phyloP scores from a whole-genome alignment of 2,797 vertebrate species.

The Darevskia nairensis region DNA sequence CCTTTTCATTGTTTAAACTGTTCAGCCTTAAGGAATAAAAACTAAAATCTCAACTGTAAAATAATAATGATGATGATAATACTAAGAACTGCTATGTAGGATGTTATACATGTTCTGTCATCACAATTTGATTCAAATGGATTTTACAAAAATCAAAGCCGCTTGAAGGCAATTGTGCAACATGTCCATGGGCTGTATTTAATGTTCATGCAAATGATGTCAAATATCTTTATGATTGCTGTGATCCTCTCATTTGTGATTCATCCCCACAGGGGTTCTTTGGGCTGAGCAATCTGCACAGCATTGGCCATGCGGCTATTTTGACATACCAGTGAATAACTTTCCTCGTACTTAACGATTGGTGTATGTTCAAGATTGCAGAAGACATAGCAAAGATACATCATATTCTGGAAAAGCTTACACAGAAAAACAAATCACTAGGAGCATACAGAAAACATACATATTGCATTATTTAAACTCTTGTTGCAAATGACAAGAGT shows the following conservation, averaged over 20 bases:
- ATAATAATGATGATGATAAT: neutral
- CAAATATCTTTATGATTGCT: neutral
- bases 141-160: neutral
- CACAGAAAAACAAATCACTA: neutral
- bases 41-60: neutral
- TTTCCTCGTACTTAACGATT: constrained; percentile 24
- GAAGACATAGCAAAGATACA: constrained; percentile 20
- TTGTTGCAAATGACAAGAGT: neutral
- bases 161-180: neutral
- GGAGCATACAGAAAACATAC: neutral
- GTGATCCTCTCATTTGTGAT: neutral
- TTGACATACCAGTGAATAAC: neutral
- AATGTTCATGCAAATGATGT: neutral
- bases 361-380: neutral
- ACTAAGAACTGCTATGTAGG: neutral
- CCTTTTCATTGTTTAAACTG: neutral
- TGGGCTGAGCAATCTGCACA: neutral
- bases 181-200: neutral
- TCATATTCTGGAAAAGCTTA: constrained; percentile 5
- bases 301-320: neutral
- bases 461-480: neutral
- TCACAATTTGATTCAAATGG: neutral
- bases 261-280: constrained; percentile 3
- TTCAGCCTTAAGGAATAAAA: neutral
- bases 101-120: constrained; percentile 3